Conservation (phyloP, 2,888 invertebrate species). For the Timandra comae region DNA sequence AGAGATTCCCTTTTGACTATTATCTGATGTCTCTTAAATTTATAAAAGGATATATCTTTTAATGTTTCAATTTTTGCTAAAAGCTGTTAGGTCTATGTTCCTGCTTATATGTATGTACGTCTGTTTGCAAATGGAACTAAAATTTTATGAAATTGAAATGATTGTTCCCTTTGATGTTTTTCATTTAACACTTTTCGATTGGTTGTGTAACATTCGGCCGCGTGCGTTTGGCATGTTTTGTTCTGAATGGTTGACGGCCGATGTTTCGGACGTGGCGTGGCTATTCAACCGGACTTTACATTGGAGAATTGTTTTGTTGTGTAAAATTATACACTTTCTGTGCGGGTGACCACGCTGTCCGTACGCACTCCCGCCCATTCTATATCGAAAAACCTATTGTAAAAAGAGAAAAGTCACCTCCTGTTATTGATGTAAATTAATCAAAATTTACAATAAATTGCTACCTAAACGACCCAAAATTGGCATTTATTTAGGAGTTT, state of each 20-base stretch:
- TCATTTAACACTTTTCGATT: conserved; percentile 53
- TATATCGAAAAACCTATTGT: conserved; percentile 27
- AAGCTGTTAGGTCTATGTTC: background rate
- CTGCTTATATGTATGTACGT: no score
- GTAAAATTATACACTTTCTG: conserved; percentile 67
- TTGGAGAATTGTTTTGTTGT: conserved; percentile 56
- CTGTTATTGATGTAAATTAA: conserved; percentile 12
- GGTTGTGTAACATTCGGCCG: conserved; percentile 39
- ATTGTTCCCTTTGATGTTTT: conserved; percentile 44
- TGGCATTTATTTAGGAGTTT: conserved; percentile 24
- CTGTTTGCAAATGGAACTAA: no score
- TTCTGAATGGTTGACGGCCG: conserved; percentile 54
- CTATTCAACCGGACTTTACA: conserved; percentile 49
- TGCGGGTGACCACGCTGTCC: conserved; percentile 45
- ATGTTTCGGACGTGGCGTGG: conserved; percentile 52
- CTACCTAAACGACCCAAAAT: conserved; percentile 7
- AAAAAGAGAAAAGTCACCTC: conserved; percentile 11
- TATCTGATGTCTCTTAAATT: conserved; percentile 42
- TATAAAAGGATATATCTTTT: conserved; percentile 33
- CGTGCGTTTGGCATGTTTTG: conserved; percentile 71
- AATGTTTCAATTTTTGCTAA: conserved; percentile 27
- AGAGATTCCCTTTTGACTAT: conserved; percentile 57
- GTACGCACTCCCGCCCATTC: conserved; percentile 41
- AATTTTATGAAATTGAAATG: conserved; percentile 13
- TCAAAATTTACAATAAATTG: conserved; percentile 8